Evolutionary conservation across 2,797 vertebrate species (phyloP), one percentile per base, ranked within the genome.

Genomic region (Sebastes oblongus): DNA sequence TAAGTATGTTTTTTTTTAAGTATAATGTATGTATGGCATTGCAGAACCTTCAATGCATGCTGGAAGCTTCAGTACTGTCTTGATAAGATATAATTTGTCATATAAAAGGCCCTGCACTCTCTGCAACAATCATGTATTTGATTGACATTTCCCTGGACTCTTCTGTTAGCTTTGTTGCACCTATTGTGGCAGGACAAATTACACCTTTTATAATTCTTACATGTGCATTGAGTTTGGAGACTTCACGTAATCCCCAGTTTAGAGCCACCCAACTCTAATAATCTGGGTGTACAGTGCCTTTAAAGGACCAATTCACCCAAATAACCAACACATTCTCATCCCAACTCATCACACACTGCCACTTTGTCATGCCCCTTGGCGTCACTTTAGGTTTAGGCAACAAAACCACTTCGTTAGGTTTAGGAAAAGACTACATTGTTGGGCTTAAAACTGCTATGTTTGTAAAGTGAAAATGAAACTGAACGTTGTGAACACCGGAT

Each of bases 401-500:
- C 42, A 50, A 50, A 50, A 50, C 42, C 16, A 50, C 42, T 50
- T 20, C 0, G 14, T 46, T 46, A 46, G 16, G 42, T 50, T 50
- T 50, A 8, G 42, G 16, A 50, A 18, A 50, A 50, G 16, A 20
- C 3, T 50, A 50, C 18, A 20, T 20, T 16, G 42, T 20, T 50
- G 1, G 42, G 7, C 18, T 50, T 50, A 50, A 50, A 50, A 50
- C 42, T 50, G 0, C 16, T 18, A 50, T 2, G 42, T 50, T 50
- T 50, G 2, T 50, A 20, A 18, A 50, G 16, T 50, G 42, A 50
- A 20, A 50, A 50, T 50, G 16, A 18, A 50, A 50, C 2, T 50
- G 14, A 46, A 46, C 6, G 16, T 46, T 46, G 16, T 0, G 39
- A 42, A 42, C 39, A 42, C 1, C 0, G 42, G 14, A 46, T 18